phyloP scores from a whole-genome alignment of 2,888 invertebrate genomes.

The Orthonychiurus folsomi region DNA sequence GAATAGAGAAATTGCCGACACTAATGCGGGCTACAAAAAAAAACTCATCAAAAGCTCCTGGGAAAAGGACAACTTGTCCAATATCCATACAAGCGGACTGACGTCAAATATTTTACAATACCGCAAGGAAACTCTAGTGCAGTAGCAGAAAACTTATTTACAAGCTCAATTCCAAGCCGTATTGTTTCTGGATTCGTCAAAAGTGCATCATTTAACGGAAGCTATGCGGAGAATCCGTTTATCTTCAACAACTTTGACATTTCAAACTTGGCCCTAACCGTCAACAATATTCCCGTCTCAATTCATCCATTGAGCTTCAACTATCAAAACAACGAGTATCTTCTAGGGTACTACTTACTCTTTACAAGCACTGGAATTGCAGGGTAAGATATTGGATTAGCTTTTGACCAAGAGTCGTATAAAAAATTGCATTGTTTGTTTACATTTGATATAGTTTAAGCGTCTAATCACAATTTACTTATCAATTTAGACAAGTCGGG shows the following conservation, averaged over 20 bases:
- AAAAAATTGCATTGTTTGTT: background rate
- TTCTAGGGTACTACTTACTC: constrained; percentile 11
- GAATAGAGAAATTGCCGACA: background rate
- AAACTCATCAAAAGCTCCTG: background rate
- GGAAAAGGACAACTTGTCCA: background rate
- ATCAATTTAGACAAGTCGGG: constrained; percentile 9
- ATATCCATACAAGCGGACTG: constrained; percentile 2
- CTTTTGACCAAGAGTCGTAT: constrained; percentile 1
- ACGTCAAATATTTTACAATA: constrained; percentile 5
- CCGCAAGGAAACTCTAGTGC: background rate
- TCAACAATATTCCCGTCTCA: constrained; percentile 37
- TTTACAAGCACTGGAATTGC: constrained; percentile 14
- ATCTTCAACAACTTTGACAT: constrained; percentile 36
- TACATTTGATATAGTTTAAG: constrained; percentile 8
- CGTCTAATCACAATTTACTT: background rate
- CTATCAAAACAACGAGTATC: constrained; percentile 10
- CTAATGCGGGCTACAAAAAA: background rate
- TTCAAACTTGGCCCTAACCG: constrained; percentile 23
- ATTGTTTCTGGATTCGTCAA: constrained; percentile 40
- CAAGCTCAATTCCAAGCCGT: constrained; percentile 41
- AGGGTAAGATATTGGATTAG: constrained; percentile 8
- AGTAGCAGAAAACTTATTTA: constrained; percentile 41
- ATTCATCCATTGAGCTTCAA: constrained; percentile 13
- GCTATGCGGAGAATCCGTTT: constrained; percentile 32
- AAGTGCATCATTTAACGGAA: constrained; percentile 34